A percentile compares a stretch with the other conserved stretches of the same genome.
phyloP scores from a whole-genome alignment of 2,888 invertebrate genomes.

The Pseudococcus viburni region DNA sequence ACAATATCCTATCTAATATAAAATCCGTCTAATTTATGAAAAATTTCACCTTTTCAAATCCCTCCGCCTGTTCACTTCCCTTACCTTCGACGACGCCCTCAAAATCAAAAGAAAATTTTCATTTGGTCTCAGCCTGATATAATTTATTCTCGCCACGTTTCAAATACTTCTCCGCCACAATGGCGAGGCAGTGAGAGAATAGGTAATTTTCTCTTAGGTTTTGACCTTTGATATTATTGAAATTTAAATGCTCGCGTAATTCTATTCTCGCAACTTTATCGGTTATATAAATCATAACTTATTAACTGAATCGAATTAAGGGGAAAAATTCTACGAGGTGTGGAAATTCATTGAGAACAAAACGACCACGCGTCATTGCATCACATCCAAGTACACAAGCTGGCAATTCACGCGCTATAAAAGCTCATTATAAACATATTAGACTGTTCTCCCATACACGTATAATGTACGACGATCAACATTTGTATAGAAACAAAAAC shows the following conservation, averaged over 20 bases:
- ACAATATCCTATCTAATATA: neutral
- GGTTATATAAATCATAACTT: neutral
- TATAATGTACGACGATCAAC: conserved; percentile 4
- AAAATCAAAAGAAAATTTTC: neutral
- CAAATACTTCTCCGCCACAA: neutral
- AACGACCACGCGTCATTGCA: conserved; percentile 12
- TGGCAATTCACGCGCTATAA: conserved; percentile 3
- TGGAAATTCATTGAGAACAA: neutral
- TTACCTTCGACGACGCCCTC: neutral
- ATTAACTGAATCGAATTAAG: neutral
- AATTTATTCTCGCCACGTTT: neutral
- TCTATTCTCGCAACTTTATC: neutral
- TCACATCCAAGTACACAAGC: neutral
- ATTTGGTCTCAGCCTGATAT: neutral
- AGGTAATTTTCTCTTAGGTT: neutral
- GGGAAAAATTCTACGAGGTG: neutral
- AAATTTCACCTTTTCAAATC: neutral
- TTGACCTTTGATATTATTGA: conserved; percentile 17
- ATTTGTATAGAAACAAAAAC: conserved; percentile 36
- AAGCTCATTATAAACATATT: conserved; percentile 49
- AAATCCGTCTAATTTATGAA: neutral
- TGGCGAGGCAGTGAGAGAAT: neutral
- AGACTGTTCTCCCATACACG: neutral
- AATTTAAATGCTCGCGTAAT: neutral
- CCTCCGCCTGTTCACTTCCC: neutral